These are phyloP conservation scores for Strix aluco DNA, from an alignment of 2,113 vertebrate species.

Conservation along the genomic window DNA sequence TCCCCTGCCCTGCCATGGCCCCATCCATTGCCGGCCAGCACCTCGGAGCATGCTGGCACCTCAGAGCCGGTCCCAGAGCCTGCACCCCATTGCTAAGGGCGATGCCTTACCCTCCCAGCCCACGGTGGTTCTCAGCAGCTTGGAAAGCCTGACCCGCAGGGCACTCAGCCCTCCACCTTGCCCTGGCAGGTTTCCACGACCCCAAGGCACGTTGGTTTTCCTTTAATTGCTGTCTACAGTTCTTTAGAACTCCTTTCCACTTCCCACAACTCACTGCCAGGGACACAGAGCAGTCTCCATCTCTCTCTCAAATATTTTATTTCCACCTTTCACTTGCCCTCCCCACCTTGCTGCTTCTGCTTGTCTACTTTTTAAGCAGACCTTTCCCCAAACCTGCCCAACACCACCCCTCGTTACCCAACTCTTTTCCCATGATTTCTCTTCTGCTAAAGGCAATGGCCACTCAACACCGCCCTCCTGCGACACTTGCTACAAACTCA, in stretches of 20 bases:
- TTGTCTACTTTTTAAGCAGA: not conserved
- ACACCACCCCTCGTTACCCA: not conserved
- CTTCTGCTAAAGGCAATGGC: not conserved
- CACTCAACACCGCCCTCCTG: accelerated
- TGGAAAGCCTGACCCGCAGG: not conserved
- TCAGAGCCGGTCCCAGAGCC: not conserved
- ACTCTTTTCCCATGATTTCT: not conserved
- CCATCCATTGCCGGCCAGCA: not conserved
- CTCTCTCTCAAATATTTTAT: not conserved
- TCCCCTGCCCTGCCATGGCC: not conserved
- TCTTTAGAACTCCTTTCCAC: not conserved
- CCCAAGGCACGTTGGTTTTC: not conserved
- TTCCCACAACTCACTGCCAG: not conserved
- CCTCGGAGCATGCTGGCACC: not conserved
- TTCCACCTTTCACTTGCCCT: not conserved
- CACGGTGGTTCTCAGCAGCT: not conserved
- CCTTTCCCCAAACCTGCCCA: not conserved
- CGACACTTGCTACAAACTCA: accelerated
- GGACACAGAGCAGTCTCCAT: not conserved
- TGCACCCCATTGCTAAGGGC: accelerated
- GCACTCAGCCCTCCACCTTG: not conserved
- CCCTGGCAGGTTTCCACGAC: not conserved
- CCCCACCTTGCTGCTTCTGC: accelerated
- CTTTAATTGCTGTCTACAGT: not conserved
- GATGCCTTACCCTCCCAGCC: not conserved